Base-by-base conservation (phyloP, 2,797 vertebrate species). In the Poecilia picta region DNA sequence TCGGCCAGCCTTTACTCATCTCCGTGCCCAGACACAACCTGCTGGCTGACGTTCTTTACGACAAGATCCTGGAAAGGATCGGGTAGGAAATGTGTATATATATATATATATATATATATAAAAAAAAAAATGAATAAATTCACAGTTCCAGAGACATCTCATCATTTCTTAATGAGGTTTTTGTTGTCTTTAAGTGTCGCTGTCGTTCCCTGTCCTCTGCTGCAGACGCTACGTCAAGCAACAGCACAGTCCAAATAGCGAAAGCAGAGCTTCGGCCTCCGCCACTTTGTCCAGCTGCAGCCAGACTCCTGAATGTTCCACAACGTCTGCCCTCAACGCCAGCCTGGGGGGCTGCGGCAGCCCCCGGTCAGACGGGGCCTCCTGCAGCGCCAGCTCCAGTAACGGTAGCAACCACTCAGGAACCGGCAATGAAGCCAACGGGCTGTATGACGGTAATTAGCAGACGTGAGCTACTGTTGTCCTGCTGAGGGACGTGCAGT, bases 1-100 rank as follows among this genome's bases (percentile, higher is more conserved):
- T 98, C 57, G 98, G 98, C 39, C 98, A 99, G 84, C 98, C 98
- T 8, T 95, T 99, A 20, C 91, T 99, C 64, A 94, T 99, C 92
- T 97, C 97, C 7, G 96, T 98, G 86, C 96, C 96, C 43, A 97
- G 96, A 82, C 96, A 97, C 74, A 97, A 96, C 91, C 96, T 99
- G 57, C 95, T 96, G 3, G 94, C 97, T 41, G 97, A 98, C 28
- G 90, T 95, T 47, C 95, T 99, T 73, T 98, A 99, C 81, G 90
- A 94, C 55, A 95, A 95, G 57, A 94, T 99, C 89, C 93, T 98
- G 80, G 96, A 98, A 87, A 96, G 97, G 77, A 98, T 99, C 87
- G 95, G 97, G 98, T 99, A 85, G 91, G 97, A 94, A 77, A 31
- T 13, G 11, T 8, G 1, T 75, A 18, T 3, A 43, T 6, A 77